Conservation (phyloP, 2,888 invertebrate genomes). For the Pristionchus japonicus region DNA sequence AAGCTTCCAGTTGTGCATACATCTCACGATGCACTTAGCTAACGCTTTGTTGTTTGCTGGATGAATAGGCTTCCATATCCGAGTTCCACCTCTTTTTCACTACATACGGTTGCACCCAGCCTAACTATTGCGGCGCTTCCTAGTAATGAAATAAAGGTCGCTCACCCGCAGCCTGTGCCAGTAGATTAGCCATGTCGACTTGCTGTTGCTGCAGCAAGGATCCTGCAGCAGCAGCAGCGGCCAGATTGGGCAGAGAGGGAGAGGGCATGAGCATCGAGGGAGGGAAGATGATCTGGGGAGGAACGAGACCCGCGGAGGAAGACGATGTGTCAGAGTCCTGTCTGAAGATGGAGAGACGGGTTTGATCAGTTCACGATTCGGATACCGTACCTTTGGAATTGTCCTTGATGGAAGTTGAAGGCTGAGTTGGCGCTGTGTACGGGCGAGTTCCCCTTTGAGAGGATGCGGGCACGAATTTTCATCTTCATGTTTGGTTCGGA, state of each 20-base stretch:
- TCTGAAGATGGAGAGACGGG: not conserved
- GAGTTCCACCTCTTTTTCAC: too few relatives aligned
- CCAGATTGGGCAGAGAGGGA: constrained; percentile 71
- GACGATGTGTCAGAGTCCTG: constrained; percentile 40
- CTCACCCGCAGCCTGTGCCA: constrained; percentile 59
- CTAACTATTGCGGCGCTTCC: too few relatives aligned
- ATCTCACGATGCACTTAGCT: not conserved
- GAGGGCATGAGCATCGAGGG: constrained; percentile 59
- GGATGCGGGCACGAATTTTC: constrained; percentile 70
- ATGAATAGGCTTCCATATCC: too few relatives aligned
- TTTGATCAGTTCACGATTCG: not conserved
- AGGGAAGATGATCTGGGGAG: constrained; percentile 34
- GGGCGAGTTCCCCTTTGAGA: constrained; percentile 68
- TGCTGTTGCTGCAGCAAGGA: constrained; percentile 54
- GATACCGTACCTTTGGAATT: constrained; percentile 30
- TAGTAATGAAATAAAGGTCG: constrained; percentile 30
- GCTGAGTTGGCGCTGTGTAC: constrained; percentile 52
- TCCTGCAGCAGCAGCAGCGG: not conserved
- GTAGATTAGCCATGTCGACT: constrained; percentile 60
- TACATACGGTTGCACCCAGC: too few relatives aligned
- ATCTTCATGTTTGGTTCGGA: constrained; percentile 75
- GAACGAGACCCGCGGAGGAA: not conserved
- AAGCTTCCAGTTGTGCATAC: not conserved
- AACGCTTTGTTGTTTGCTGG: not conserved
- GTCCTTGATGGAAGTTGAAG: constrained; percentile 44